phyloP scores from a whole-genome alignment of 1,140 invertebrate genomes.

The Drosophila takahashii region DNA sequence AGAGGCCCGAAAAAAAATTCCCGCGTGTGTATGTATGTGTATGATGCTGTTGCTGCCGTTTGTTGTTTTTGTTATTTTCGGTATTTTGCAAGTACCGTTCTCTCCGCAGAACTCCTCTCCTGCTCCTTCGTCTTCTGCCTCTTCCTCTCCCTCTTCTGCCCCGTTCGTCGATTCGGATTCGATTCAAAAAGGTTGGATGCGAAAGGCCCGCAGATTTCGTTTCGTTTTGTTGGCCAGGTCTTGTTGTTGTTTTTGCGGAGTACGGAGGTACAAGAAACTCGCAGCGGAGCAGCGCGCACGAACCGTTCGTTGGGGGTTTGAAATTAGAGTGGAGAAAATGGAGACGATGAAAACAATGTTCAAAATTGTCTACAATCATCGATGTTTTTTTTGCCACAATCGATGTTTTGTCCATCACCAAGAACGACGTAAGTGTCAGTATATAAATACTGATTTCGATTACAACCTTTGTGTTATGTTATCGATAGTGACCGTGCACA shows the following conservation, averaged over 20 bases:
- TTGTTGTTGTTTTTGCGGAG: slow-evolving; percentile 14
- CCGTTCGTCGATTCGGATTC: not conserved
- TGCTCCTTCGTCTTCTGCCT: not conserved
- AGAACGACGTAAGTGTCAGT: too few species aligned
- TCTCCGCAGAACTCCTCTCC: slow-evolving; percentile 5
- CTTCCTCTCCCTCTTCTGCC: not conserved
- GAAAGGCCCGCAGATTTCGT: slow-evolving; percentile 8
- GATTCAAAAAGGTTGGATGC: not conserved
- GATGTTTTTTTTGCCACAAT: too few species aligned
- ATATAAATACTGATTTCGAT: too few species aligned
- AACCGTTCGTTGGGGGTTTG: slow-evolving; percentile 9
- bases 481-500: too few species aligned
- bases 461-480: too few species aligned
- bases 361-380: too few species aligned
- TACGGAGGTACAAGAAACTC: slow-evolving; percentile 24
- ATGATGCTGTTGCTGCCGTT: slow-evolving; percentile 27
- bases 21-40: slow-evolving; percentile 46
- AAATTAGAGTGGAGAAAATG: too few species aligned
- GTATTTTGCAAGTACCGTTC: slow-evolving; percentile 35
- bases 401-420: too few species aligned
- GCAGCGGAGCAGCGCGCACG: slow-evolving; percentile 12
- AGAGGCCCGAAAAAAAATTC: slow-evolving; percentile 28
- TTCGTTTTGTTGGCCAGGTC: not conserved
- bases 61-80: slow-evolving; percentile 32
- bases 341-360: too few species aligned